Conservation (phyloP, 2,888 invertebrate species). For the Rutpela maculata region DNA sequence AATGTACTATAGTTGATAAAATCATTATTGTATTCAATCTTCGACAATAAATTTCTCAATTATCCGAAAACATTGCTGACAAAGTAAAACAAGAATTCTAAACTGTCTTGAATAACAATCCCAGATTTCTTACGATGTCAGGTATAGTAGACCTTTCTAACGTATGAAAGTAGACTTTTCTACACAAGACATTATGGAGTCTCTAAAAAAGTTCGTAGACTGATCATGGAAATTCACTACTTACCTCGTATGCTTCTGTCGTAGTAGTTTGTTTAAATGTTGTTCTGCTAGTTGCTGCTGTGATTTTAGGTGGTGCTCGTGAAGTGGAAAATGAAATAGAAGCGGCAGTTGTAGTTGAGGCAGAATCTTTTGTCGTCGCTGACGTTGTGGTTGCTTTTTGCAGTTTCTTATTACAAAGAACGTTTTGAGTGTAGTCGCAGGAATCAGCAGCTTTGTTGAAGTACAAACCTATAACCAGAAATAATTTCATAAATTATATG, state of each 20-base stretch:
- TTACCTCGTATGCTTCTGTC: slow-evolving; percentile 61
- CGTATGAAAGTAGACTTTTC: no score
- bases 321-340: slow-evolving; percentile 64
- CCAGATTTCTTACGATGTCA: no score
- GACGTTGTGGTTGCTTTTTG: slow-evolving; percentile 75
- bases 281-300: slow-evolving; percentile 71
- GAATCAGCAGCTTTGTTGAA: slow-evolving; percentile 95
- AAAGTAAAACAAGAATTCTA: no score
- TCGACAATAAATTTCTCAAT: no score
- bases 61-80: no score
- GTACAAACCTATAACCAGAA: slow-evolving; percentile 80
- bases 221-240: neutral
- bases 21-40: no score
- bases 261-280: slow-evolving; percentile 67
- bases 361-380: slow-evolving; percentile 74
- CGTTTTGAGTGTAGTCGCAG: slow-evolving; percentile 93
- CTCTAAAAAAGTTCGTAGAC: no score
- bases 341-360: slow-evolving; percentile 74
- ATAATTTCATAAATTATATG: slow-evolving; percentile 16
- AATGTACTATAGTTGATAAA: no score
- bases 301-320: slow-evolving; percentile 69
- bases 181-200: no score
- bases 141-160: no score
- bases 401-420: slow-evolving; percentile 83
- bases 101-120: no score